Evolutionary conservation across 2,113 vertebrate genomes (phyloP), one percentile per base, ranked within the genome.

Genomic region (Pseudorhombus dupliciocellatus): DNA sequence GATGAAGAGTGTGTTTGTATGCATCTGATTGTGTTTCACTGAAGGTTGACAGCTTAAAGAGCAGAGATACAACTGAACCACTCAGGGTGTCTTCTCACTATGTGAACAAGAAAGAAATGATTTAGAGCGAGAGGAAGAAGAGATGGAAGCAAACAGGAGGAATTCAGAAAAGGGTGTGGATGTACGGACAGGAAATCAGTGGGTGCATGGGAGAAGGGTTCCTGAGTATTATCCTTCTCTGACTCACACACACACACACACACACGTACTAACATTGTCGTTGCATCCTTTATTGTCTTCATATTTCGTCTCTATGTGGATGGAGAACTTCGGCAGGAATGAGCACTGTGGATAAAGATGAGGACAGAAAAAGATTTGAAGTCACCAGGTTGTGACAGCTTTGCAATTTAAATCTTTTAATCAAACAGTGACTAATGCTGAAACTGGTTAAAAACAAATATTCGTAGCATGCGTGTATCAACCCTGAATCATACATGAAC

Each of bases 271-370:
- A 70, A 92, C 91, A 30, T 92, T 89, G 77, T 90, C 83, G 46
- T 92, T 92, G 84, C 73, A 81, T 55, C 91, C 91, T 83, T 92
- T 92, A 88, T 92, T 92, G 88, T 92, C 91, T 72, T 92, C 91
- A 1, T 92, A 92, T 68, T 92, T 92, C 30, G 90, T 91, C 85
- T 90, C 91, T 91, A 92, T 92, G 83, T 92, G 91, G 77, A 92
- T 92, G 80, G 90, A 92, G 69, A 92, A 92, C 80, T 92, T 92
- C 75, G 91, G 91, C 72, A 92, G 79, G 76, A 92, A 92, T 2
- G 91, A 92, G 61, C 91, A 92, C 91, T 92, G 81, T 24, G 61
- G 63, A 56, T 24, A 26, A 59, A 60, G 20, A 20, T 18, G 34
- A 48, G 24, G 14, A 44, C n/a, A 22, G 18, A 15, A 18, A 44